phyloP scores from a whole-genome alignment of 2,797 vertebrate genomes.

The Hippopotamyrus pictus region DNA sequence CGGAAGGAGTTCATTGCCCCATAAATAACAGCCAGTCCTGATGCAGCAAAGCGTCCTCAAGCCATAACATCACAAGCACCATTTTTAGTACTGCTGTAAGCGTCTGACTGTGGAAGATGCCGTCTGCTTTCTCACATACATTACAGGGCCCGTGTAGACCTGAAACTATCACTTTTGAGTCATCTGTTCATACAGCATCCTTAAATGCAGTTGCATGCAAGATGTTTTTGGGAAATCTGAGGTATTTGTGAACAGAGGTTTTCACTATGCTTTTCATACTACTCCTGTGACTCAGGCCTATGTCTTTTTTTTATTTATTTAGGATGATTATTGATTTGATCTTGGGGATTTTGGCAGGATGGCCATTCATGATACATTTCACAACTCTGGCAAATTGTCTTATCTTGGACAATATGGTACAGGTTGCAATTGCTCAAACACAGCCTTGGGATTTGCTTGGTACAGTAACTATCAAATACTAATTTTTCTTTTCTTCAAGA shows the following conservation, averaged over 20 bases:
- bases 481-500: background rate
- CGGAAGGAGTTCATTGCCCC: background rate
- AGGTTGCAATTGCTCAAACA: background rate
- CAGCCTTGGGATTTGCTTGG: background rate
- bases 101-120: background rate
- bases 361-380: background rate
- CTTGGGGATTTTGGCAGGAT: background rate
- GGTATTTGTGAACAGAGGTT: background rate
- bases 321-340: background rate
- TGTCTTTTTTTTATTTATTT: background rate
- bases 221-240: background rate
- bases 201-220: background rate
- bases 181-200: background rate
- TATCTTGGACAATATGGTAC: background rate
- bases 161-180: background rate
- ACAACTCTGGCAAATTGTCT: background rate
- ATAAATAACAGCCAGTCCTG: background rate
- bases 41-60: background rate
- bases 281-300: background rate
- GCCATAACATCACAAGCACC: background rate
- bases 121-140: background rate
- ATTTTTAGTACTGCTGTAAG: background rate
- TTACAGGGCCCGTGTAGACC: background rate
- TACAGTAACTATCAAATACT: background rate
- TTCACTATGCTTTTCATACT: background rate